Percentiles rank a stretch among this genome's conserved stretches.
Evolutionary conservation across 2,888 invertebrate species (phyloP).

Genomic region (Amphipoea oculea): DNA sequence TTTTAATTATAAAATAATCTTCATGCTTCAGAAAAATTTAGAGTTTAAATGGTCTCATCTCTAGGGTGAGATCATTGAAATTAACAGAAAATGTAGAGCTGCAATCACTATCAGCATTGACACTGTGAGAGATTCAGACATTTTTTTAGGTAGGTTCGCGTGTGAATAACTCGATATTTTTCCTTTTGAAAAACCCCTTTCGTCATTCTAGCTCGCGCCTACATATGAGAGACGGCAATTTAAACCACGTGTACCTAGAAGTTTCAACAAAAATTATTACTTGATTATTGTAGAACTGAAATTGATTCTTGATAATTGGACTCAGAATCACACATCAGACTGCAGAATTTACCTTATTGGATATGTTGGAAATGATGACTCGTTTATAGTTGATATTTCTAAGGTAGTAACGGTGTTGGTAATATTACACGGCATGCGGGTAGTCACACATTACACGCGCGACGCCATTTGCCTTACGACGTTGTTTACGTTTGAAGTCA

Average conservation of each 20-base stretch:
- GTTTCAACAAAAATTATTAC: neutral
- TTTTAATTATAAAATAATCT: neutral
- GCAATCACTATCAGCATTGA: no score
- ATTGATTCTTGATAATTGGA: neutral
- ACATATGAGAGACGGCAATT: neutral
- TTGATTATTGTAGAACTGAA: neutral
- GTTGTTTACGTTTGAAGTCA: slow-evolving; percentile 75
- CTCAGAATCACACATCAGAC: neutral
- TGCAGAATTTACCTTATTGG: neutral
- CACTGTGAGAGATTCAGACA: neutral
- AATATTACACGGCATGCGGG: slow-evolving; percentile 43
- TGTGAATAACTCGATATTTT: slow-evolving; percentile 5
- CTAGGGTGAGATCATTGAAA: neutral
- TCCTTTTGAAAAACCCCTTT: slow-evolving; percentile 42
- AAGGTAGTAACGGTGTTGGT: slow-evolving; percentile 38
- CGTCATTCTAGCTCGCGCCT: neutral
- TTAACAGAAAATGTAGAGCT: neutral
- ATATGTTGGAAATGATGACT: neutral
- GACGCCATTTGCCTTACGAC: slow-evolving; percentile 55
- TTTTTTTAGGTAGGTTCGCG: neutral
- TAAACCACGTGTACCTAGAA: no score
- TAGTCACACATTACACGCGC: slow-evolving; percentile 64
- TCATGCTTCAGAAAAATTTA: neutral
- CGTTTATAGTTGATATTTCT: slow-evolving; percentile 13
- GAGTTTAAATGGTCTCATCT: neutral